Conservation (phyloP, 2,113 vertebrate genomes). For the Carlito syrichta region DNA sequence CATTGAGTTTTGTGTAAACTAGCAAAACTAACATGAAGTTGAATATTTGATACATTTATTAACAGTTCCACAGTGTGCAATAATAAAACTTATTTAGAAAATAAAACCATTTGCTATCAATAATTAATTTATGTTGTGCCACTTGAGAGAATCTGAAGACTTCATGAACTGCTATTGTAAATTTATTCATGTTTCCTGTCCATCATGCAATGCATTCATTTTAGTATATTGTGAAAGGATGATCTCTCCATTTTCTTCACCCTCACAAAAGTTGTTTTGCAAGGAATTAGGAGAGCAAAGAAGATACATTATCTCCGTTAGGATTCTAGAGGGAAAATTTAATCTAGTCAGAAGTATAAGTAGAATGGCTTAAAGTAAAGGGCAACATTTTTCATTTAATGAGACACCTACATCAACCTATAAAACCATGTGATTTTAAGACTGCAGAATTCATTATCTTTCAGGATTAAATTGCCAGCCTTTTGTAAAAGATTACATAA, state of each 20-base stretch:
- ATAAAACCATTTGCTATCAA: conserved; percentile 49
- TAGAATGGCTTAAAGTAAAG: background rate
- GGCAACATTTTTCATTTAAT: conserved; percentile 59
- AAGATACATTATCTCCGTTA: conserved; percentile 23
- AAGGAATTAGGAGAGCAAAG: conserved; percentile 62
- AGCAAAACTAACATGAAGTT: conserved; percentile 65
- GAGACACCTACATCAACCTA: background rate
- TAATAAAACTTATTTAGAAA: conserved; percentile 57
- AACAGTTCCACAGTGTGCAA: conserved; percentile 54
- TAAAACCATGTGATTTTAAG: conserved; percentile 3
- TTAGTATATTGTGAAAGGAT: conserved; percentile 31
- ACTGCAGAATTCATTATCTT: conserved; percentile 27
- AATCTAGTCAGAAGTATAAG: conserved; percentile 53
- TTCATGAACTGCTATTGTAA: conserved; percentile 70
- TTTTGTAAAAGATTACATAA: conserved; percentile 45
- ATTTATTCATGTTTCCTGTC: conserved; percentile 34
- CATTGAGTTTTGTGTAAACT: conserved; percentile 56
- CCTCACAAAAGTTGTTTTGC: background rate
- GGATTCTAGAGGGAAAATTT: background rate
- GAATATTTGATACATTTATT: conserved; percentile 75
- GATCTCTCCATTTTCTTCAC: background rate
- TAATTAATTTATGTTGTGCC: conserved; percentile 69
- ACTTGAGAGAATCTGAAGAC: conserved; percentile 55
- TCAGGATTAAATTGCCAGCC: background rate
- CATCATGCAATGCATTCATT: conserved; percentile 34